Percentiles rank a stretch among this genome's conserved stretches.
phyloP scores from a whole-genome alignment of 1,140 invertebrate genomes.

The Vanessa tameamea region DNA sequence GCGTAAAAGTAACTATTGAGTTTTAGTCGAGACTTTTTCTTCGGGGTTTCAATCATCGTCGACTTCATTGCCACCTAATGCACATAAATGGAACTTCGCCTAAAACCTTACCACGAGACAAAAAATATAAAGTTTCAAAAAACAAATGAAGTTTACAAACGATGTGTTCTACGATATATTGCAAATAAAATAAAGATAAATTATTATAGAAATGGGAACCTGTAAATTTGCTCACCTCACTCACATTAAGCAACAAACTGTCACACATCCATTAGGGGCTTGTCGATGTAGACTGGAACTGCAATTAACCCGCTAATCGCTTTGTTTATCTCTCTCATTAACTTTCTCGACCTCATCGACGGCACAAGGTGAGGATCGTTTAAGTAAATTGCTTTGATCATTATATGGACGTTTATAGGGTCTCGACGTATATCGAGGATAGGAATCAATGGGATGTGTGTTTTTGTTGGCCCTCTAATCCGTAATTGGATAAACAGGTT shows the following conservation, averaged over 20 bases:
- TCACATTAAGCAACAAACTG: neutral
- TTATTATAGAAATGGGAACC: neutral
- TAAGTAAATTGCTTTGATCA: conserved; percentile 9
- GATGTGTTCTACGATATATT: too few relatives aligned
- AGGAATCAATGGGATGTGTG: neutral
- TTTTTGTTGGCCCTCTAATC: too few relatives aligned
- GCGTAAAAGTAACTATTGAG: too few relatives aligned
- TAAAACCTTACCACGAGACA: too few relatives aligned
- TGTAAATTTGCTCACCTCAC: neutral
- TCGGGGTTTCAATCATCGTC: too few relatives aligned
- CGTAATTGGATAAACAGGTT: too few relatives aligned
- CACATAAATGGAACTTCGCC: too few relatives aligned
- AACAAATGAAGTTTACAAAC: too few relatives aligned
- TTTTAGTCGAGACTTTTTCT: too few relatives aligned
- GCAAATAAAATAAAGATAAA: neutral
- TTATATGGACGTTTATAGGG: conserved; percentile 4
- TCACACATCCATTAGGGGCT: conserved; percentile 1
- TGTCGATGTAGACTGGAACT: conserved; percentile 1
- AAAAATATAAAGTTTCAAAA: too few relatives aligned
- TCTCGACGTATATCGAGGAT: neutral
- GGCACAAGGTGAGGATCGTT: conserved; percentile 1
- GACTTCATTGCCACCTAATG: too few relatives aligned
- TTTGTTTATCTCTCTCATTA: conserved; percentile 32
- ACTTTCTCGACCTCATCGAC: conserved; percentile 27
- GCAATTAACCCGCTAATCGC: conserved; percentile 25